These are phyloP conservation scores for Brachypodius melanocephalos DNA, from an alignment of 2,113 vertebrate species.

Conservation along the genomic window DNA sequence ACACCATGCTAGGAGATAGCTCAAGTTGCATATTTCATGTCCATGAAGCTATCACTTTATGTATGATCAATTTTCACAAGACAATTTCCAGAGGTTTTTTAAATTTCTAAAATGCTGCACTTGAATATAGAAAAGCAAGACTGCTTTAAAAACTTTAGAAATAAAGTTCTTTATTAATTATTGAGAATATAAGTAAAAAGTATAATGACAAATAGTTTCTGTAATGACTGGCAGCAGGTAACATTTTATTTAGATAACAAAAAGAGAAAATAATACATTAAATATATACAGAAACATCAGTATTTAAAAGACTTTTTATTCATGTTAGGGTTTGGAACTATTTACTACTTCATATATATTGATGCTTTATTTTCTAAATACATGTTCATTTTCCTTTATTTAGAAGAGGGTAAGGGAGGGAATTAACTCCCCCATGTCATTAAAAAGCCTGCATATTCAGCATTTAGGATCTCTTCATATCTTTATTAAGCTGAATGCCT, in stretches of 20 bases:
- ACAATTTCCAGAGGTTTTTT: background rate
- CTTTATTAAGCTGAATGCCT: conserved; percentile 54
- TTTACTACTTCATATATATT: background rate
- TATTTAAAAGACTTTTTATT: conserved; percentile 26
- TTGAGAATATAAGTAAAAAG: background rate
- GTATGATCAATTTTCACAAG: background rate
- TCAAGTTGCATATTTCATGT: background rate
- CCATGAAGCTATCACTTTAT: background rate
- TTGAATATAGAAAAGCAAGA: background rate
- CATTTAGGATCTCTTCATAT: conserved; percentile 33
- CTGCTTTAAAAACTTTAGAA: background rate
- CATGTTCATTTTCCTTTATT: background rate
- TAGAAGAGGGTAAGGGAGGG: background rate
- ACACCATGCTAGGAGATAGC: background rate
- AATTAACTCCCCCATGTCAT: background rate
- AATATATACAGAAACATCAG: conserved; percentile 40
- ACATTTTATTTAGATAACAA: conserved; percentile 62
- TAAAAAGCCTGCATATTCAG: conserved; percentile 18
- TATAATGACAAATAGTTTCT: background rate
- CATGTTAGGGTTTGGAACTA: conserved; percentile 34
- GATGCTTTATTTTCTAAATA: background rate
- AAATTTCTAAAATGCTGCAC: background rate
- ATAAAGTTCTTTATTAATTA: no score
- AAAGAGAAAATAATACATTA: conserved; percentile 44
- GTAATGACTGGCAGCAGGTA: conserved; percentile 3